Conservation (phyloP, 23 tunicate genomes). For the Styela plicata region DNA sequence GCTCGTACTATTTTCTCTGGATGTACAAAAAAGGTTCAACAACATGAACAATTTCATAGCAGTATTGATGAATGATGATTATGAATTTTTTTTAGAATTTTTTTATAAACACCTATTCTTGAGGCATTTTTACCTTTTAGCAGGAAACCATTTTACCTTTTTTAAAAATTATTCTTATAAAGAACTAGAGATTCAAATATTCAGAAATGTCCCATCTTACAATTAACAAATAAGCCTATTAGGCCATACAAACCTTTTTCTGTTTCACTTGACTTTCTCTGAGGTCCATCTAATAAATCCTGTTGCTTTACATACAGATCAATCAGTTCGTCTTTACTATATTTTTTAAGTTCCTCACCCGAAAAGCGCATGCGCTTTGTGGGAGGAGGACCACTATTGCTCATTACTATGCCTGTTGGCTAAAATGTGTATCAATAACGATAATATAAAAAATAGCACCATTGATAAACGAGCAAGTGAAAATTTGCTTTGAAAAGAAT, state of each 20-base stretch:
- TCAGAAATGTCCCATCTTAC: background rate
- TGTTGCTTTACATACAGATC: constrained; percentile 43
- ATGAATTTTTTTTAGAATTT: no score
- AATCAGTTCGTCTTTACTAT: constrained; percentile 64
- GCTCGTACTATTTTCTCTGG: no score
- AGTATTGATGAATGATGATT: no score
- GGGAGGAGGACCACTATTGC: constrained; percentile 64
- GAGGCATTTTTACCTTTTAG: no score
- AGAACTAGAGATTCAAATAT: no score
- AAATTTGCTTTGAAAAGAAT: no score
- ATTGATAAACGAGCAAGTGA: background rate
- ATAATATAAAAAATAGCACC: background rate
- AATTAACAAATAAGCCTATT: background rate
- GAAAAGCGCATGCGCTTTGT: constrained; percentile 44
- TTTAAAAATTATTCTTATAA: no score
- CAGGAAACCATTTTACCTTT: no score
- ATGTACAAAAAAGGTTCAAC: no score
- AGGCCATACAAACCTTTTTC: constrained; percentile 12
- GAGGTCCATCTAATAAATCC: constrained; percentile 38
- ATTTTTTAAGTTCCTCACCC: constrained; percentile 31
- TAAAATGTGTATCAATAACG: background rate
- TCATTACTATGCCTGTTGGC: constrained; percentile 35
- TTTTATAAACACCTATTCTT: no score
- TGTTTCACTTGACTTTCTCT: constrained; percentile 25
- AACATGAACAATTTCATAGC: no score